Conservation (phyloP, 1,140 invertebrate genomes). For the Drosophila biarmipes region DNA sequence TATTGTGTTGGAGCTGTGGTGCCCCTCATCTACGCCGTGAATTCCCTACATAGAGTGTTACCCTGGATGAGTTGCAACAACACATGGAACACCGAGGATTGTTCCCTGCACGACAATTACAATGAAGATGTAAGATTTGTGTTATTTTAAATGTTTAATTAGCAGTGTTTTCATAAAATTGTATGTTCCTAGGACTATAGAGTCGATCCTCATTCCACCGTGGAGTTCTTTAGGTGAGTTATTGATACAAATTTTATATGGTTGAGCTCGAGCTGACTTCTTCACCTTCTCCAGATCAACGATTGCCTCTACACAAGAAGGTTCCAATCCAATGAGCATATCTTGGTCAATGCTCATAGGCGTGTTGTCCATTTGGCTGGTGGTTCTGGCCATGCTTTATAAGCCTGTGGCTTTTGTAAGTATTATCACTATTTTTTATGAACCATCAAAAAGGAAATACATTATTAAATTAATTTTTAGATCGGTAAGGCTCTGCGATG, state of each 20-base stretch:
- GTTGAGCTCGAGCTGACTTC: neutral
- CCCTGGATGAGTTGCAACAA: conserved; percentile 82
- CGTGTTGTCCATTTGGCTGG: conserved; percentile 62
- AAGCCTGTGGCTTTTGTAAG: conserved; percentile 67
- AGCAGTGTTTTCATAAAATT: neutral
- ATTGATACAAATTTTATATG: no score
- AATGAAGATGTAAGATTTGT: conserved; percentile 47
- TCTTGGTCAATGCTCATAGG: conserved; percentile 66
- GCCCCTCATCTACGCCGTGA: conserved; percentile 71
- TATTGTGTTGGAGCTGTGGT: conserved; percentile 74
- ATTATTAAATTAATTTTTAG: conserved; percentile 15
- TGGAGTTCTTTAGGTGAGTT: conserved; percentile 74
- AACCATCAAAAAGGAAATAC: neutral
- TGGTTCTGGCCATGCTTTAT: conserved; percentile 53
- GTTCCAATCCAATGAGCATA: conserved; percentile 34
- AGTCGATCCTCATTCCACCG: conserved; percentile 64
- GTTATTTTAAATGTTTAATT: neutral
- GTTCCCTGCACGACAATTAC: conserved; percentile 67
- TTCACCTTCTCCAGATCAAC: conserved; percentile 32
- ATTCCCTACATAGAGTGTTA: conserved; percentile 56
- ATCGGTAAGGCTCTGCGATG: conserved; percentile 76
- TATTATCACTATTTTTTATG: neutral
- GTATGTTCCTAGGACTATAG: conserved; percentile 7
- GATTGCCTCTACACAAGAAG: conserved; percentile 56
- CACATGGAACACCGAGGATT: conserved; percentile 69